A percentile compares a stretch with the other conserved stretches of the same genome.
Conservation (phyloP, 1,140 invertebrate genomes). For the Rhynchophorus ferrugineus region DNA sequence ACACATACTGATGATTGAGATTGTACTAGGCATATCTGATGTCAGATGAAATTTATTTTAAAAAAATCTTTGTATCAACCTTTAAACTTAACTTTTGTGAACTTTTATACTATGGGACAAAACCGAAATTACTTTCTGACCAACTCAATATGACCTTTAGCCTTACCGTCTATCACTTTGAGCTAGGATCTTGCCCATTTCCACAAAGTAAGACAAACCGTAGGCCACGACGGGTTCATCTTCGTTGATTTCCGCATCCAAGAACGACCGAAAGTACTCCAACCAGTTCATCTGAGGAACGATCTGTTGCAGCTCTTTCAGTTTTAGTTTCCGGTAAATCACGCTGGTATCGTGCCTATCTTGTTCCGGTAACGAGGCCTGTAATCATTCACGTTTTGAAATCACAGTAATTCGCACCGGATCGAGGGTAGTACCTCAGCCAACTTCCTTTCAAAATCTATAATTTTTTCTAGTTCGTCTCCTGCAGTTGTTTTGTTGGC, state of each 20-base stretch:
- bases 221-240: slow-evolving; percentile 73
- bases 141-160: too few species aligned
- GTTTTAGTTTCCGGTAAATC: slow-evolving; percentile 64
- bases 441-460: slow-evolving; percentile 67
- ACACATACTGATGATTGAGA: too few species aligned
- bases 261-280: slow-evolving; percentile 62
- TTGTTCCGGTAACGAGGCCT: slow-evolving; percentile 70
- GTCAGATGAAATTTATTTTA: too few species aligned
- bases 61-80: too few species aligned
- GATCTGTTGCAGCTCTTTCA: slow-evolving; percentile 54
- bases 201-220: slow-evolving; percentile 68
- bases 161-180: slow-evolving; percentile 62
- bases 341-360: slow-evolving; percentile 75
- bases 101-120: too few species aligned
- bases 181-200: slow-evolving; percentile 65
- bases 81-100: too few species aligned
- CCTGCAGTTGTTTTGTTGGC: slow-evolving; percentile 55
- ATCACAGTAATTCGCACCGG: not conserved
- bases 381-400: slow-evolving; percentile 10
- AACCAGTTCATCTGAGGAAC: slow-evolving; percentile 75
- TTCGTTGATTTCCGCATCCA: slow-evolving; percentile 55
- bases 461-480: slow-evolving; percentile 58
- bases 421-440: slow-evolving; percentile 56
- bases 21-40: too few species aligned
- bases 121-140: too few species aligned